Conservation (phyloP, 2,797 vertebrate species). For the Apodemus agrarius region DNA sequence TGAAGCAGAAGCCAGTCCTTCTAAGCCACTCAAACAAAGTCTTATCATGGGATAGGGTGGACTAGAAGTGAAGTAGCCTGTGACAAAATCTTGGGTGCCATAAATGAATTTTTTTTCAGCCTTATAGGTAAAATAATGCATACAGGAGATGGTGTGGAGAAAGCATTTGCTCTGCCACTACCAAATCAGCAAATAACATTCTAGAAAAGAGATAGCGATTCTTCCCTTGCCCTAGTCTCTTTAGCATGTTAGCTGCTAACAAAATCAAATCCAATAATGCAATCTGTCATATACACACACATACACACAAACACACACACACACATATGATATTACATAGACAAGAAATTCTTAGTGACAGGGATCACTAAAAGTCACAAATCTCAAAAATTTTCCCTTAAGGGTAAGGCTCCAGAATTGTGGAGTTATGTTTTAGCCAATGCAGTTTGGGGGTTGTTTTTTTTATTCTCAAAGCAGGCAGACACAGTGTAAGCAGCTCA, state of each 20-base stretch:
- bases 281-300: background rate
- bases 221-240: background rate
- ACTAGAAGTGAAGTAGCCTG: background rate
- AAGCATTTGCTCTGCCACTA: background rate
- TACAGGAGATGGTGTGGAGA: fast-evolving
- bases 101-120: constrained; percentile 19
- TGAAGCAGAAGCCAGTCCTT: constrained; percentile 56
- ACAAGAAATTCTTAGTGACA: constrained; percentile 44
- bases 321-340: background rate
- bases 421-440: background rate
- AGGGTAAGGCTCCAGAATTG: background rate
- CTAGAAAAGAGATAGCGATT: constrained; percentile 1
- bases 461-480: background rate
- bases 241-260: background rate
- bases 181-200: background rate
- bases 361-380: background rate
- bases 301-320: too few relatives aligned
- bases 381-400: background rate
- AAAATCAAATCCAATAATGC: background rate
- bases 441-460: background rate
- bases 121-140: background rate
- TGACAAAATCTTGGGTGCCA: background rate
- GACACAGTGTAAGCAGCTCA: background rate
- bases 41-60: background rate
- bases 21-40: background rate